Base-by-base conservation (phyloP, 2,888 invertebrate species). In the Merodon equestris region DNA sequence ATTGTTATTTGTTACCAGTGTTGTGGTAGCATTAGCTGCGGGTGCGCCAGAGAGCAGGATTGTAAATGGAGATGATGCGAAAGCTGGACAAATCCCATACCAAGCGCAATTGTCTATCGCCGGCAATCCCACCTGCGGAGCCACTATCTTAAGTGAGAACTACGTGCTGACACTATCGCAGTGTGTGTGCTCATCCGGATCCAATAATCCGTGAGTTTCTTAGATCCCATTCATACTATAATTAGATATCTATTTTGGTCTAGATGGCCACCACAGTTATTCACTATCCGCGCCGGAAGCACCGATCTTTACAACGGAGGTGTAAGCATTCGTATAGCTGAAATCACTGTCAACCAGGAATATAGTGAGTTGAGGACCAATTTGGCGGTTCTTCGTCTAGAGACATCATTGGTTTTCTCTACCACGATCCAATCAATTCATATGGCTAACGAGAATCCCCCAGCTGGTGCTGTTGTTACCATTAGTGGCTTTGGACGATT, bases 31-130 rank as follows among this genome's bases (percentile, higher is more conserved):
- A 12, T 27, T 66, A 0, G 17, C 14, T n/a, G 15, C 38, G 10
- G 83, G 72, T 1, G 83, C 82, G 0, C 85, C 83, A 0, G 74
- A 85, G 48, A 66, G 71, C 1, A 84, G 85, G 54, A 84, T 89
- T 36, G 85, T 87, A 12, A 87, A 87, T 10, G 89, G 89, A 7
- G 83, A 85, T 12, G 84, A 86, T 64, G 89, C 88, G 7, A 76
- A 72, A 0, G 66, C 82, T 14, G 87, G 86, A 0, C 87, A 89
- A 74, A 82, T 88, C 82, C 89, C 89, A 17, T 87, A 87, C 71
- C 87, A 88, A 84, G 85, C 86, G 0, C 85, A 89, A 1, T 82
- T 88, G 9, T 81, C 82, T 47, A 48, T 85, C 5, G 84, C 81
- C 0, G 85, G 85, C 5, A 58, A 61, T 34, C 84, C 84, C 63